These are phyloP conservation scores for Eilema griseolum DNA, from an alignment of 2,888 invertebrate species.

Conservation along the genomic window DNA sequence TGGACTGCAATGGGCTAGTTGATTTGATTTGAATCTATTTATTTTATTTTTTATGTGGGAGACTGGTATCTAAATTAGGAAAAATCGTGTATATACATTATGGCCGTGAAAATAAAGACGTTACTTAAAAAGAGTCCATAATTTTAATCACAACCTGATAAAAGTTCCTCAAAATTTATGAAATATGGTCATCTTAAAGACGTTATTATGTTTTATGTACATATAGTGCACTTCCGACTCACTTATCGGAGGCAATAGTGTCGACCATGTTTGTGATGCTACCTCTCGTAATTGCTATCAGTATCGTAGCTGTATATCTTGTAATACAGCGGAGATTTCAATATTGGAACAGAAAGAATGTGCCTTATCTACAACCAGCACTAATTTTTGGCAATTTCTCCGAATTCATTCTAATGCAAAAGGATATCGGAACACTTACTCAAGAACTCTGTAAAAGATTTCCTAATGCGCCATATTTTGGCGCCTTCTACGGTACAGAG, in stretches of 20 bases:
- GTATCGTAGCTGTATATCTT: conserved; percentile 37
- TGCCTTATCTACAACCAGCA: conserved; percentile 57
- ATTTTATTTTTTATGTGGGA: too few species aligned
- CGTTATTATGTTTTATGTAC: not conserved
- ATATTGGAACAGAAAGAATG: conserved; percentile 67
- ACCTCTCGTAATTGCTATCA: not conserved
- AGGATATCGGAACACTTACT: conserved; percentile 48
- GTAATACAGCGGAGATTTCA: conserved; percentile 53
- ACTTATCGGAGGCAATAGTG: not conserved
- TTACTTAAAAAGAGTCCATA: too few species aligned
- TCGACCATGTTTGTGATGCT: conserved; percentile 14
- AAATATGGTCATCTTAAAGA: conserved; percentile 10
- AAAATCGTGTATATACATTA: too few species aligned
- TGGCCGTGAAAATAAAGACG: too few species aligned
- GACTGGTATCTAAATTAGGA: too few species aligned
- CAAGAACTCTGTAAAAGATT: conserved; percentile 63
- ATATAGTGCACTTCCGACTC: not conserved
- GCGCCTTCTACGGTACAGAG: conserved; percentile 70
- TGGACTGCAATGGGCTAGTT: too few species aligned
- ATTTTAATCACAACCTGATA: too few species aligned
- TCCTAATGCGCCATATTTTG: conserved; percentile 65
- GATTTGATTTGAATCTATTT: too few species aligned
- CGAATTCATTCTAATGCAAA: conserved; percentile 58
- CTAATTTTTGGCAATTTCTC: conserved; percentile 70
- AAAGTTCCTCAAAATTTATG: not conserved